Percentiles rank a stretch among this genome's conserved stretches.
These are phyloP conservation scores for Brachyopa scutellaris DNA, from an alignment of 2,888 invertebrate genomes.

Conservation along the genomic window DNA sequence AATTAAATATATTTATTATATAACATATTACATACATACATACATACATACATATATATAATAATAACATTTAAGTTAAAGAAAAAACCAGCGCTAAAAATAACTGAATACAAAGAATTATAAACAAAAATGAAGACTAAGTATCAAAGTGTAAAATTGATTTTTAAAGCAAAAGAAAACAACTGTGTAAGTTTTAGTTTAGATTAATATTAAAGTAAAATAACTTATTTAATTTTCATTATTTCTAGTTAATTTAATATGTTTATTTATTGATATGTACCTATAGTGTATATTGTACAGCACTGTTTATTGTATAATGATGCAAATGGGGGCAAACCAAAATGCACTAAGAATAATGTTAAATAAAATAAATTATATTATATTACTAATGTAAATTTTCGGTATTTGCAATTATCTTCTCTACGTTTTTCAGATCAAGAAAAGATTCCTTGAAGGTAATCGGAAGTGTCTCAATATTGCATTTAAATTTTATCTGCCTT, in stretches of 20 bases:
- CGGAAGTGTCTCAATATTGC: too few relatives aligned
- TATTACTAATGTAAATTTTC: too few relatives aligned
- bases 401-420: too few relatives aligned
- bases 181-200: background rate
- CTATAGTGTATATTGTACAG: conserved; percentile 68
- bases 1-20: conserved; percentile 71
- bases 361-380: conserved; percentile 67
- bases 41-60: conserved; percentile 8
- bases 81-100: conserved; percentile 17
- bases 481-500: too few relatives aligned
- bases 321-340: conserved; percentile 42
- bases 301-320: conserved; percentile 70
- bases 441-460: too few relatives aligned
- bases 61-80: conserved; percentile 1
- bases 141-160: conserved; percentile 24
- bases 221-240: conserved; percentile 7
- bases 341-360: conserved; percentile 71
- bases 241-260: conserved; percentile 50
- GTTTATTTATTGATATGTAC: conserved; percentile 45
- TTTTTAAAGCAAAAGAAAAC: conserved; percentile 20
- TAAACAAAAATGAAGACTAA: conserved; percentile 67
- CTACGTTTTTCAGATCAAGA: too few relatives aligned
- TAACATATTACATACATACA: conserved; percentile 54
- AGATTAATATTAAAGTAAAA: conserved; percentile 1
- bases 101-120: conserved; percentile 39